A percentile compares a stretch with the other conserved stretches of the same genome.
Conservation (phyloP, 92 coral and sea anemone genomes). For the Ricordea florida region DNA sequence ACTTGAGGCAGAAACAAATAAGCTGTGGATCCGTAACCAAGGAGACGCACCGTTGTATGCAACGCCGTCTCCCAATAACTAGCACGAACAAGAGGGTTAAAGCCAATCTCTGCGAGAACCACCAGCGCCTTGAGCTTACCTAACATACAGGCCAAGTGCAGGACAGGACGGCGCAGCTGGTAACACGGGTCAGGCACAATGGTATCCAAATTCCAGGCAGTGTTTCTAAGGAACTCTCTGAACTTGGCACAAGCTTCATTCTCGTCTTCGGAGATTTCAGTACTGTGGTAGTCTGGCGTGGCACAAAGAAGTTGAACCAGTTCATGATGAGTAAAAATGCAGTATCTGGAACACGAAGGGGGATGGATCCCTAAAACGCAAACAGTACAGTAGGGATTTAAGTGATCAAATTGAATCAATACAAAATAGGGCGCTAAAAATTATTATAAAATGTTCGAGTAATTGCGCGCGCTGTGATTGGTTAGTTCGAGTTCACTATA, state of each 20-base stretch:
- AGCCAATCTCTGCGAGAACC: slow-evolving; percentile 5
- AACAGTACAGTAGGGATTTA: neutral
- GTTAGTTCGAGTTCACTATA: too few species aligned
- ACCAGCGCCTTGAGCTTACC: slow-evolving; percentile 16
- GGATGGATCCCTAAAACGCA: slow-evolving; percentile 4
- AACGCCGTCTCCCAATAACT: neutral
- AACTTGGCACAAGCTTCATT: neutral
- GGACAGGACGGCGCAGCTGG: neutral
- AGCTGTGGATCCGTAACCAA: neutral
- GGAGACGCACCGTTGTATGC: neutral
- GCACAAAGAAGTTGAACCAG: slow-evolving; percentile 15
- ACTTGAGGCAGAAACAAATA: neutral
- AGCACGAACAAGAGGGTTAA: slow-evolving; percentile 2
- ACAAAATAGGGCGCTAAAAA: too few species aligned
- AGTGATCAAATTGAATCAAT: neutral
- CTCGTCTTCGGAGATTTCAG: neutral
- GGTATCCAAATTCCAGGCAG: neutral
- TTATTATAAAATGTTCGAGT: too few species aligned
- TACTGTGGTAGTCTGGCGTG: neutral
- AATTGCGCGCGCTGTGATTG: too few species aligned
- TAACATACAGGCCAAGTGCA: slow-evolving; percentile 18
- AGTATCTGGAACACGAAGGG: neutral
- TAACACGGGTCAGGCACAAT: neutral
- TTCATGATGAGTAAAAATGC: slow-evolving; percentile 9
- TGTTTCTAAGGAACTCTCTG: neutral